Conservation (phyloP, 2,888 invertebrate species). For the Sphinx pinastri region DNA sequence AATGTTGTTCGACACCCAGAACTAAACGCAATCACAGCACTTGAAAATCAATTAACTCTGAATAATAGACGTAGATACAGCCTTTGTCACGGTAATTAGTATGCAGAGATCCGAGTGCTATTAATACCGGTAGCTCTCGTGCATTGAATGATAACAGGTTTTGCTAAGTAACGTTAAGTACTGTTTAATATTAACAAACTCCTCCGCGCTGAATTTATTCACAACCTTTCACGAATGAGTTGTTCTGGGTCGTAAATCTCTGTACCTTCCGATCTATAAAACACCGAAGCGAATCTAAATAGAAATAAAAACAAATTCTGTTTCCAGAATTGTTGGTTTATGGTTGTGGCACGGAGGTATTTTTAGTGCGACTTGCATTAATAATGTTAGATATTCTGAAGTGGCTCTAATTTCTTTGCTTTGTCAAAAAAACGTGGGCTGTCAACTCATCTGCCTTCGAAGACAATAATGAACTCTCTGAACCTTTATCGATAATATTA, state of each 20-base stretch:
- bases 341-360: constrained; percentile 13
- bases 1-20: constrained; percentile 16
- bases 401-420: too few relatives aligned
- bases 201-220: constrained; percentile 16
- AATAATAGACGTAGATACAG: constrained; percentile 27
- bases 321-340: constrained; percentile 23
- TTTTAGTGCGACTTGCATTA: background rate
- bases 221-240: constrained; percentile 8
- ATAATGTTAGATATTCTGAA: background rate
- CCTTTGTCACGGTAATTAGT: constrained; percentile 36
- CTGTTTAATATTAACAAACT: constrained; percentile 24
- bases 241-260: constrained; percentile 13
- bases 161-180: constrained; percentile 31
- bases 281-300: constrained; percentile 19
- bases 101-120: constrained; percentile 40
- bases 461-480: too few relatives aligned
- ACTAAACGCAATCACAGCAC: constrained; percentile 19
- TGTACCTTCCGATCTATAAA: constrained; percentile 13
- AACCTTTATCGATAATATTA: too few relatives aligned
- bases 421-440: background rate
- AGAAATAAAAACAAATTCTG: constrained; percentile 32
- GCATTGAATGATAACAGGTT: constrained; percentile 38
- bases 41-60: constrained; percentile 27
- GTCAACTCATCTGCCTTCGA: too few relatives aligned
- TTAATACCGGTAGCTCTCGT: constrained; percentile 35